Base-by-base conservation (phyloP, 2,888 invertebrate species). In the Calameuta pallipes region DNA sequence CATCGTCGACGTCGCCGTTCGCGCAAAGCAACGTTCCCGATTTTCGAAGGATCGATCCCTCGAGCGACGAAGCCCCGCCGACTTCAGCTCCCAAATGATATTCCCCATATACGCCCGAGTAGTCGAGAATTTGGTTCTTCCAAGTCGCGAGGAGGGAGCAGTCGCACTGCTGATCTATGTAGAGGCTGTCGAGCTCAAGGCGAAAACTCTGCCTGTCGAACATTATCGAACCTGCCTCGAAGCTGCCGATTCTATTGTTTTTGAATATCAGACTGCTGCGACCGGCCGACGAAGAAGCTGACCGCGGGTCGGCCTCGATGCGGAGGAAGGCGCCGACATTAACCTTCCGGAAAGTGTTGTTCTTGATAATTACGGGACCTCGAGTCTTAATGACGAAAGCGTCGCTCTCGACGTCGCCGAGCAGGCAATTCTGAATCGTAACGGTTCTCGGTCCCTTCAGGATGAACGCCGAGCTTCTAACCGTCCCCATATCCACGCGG, bases 391-490 rank as follows among this genome's bases (percentile, higher is more conserved):
- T 92, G 84, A 93, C 94, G 86, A 96, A 95, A 3, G 94, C 94
- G 83, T 95, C 95, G 11, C 94, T 94, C 85, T 95, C 94, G 80
- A 96, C 88, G 69, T 92, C 92, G 30, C 93, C 92, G 81, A 95
- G 93, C 6, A 90, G 88, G 84, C 94, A 94, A 89, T 93, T 94
- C 80, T 93, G 93, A 85, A 96, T 93, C 80, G 94, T 92, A 80
- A 95, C 94, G 83, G 93, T 93, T 89, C 93, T 93, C 86, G 95
- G 94, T 85, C 93, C 93, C 85, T 92, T 93, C 82, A 95, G 93
- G 84, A 95, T 94, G 92, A 96, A 95, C 34, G 96, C 95, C 83
- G 94, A 94, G 84, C 96, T 95, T 84, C 94, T 93, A 74, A 97
- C 91, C 82, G 92, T 93, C 78, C 93, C 93, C 85, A 96, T 94